Percentiles rank a stretch among this genome's conserved stretches.
These are phyloP conservation scores for Pseudochromis fuscus DNA, from an alignment of 2,797 vertebrate species.

Conservation along the genomic window DNA sequence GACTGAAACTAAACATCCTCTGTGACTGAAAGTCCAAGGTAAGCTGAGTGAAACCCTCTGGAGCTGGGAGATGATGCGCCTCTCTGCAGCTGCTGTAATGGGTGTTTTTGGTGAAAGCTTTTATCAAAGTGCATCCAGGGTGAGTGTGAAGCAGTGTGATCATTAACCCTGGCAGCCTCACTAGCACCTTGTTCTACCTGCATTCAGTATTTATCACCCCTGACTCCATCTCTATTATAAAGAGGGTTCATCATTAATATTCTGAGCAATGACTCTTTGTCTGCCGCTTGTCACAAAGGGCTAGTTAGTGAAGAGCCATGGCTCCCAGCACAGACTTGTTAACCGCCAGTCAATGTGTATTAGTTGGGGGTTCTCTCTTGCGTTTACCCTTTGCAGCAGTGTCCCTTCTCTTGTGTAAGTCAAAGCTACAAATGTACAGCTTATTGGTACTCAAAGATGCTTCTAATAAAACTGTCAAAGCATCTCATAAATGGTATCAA, in stretches of 20 bases:
- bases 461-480: too few species aligned
- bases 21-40: background rate
- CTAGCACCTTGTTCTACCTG: slow-evolving; percentile 31
- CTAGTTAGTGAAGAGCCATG: slow-evolving; percentile 16
- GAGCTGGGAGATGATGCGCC: background rate
- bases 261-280: slow-evolving; percentile 7
- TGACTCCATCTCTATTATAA: slow-evolving; percentile 40
- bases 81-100: slow-evolving; percentile 3
- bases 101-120: slow-evolving; percentile 16
- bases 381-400: slow-evolving; percentile 25
- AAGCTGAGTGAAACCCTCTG: background rate
- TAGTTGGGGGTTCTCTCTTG: slow-evolving; percentile 53
- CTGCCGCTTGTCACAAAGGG: slow-evolving; percentile 25
- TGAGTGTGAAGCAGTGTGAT: background rate
- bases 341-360: slow-evolving; percentile 44
- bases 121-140: slow-evolving; percentile 32
- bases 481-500: too few species aligned
- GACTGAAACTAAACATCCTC: background rate
- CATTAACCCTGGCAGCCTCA: slow-evolving; percentile 19
- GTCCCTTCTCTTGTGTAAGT: slow-evolving; percentile 11
- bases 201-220: slow-evolving; percentile 41
- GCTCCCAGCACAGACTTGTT: slow-evolving; percentile 35
- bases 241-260: slow-evolving; percentile 22
- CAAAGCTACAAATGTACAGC: background rate
- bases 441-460: too few species aligned